Base-by-base conservation (phyloP, 2,113 vertebrate species). In the Alouatta palliata region DNA sequence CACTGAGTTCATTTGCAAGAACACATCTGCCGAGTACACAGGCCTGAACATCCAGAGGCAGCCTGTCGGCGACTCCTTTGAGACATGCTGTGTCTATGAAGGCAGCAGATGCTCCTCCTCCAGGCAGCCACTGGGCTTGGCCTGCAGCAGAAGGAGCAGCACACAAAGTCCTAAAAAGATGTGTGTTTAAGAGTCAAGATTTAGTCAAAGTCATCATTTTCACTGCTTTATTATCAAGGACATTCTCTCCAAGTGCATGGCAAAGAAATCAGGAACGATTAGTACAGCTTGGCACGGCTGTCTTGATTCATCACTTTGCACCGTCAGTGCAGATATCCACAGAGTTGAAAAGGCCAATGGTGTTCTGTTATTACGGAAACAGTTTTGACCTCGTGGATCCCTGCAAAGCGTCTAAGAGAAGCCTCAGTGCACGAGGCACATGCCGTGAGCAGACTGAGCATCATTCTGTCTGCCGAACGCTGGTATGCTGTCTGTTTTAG, bases 41-140 rank as follows among this genome's bases (percentile, higher is more conserved):
- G 25, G n/a, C 45, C 76, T n/a, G 21, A 61, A 21, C 0, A 1
- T 40, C 54, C 71, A n/a, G 37, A 20, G 45, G 21, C 8, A 8
- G 21, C 7, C 47, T 76, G 54, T 14, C 13, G 19, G 32, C 13
- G 43, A 54, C 32, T 32, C 47, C 54, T 20, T 13, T 3, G 11
- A 27, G 21, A 32, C 45, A 27, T 1, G 2, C 32, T 2, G 3
- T 13, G 23, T 32, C 25, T 54, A 2, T 0, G 32, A 21, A 49
- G 43, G 3, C 8, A 17, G 0, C 68, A 21, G 23, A 40, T 47
- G 37, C 47, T 56, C 32, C n/a, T 71, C 61, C 61, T 47, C 30
- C 16, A 8, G 16, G 21, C 13, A 47, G n/a, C 43, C 82, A 21
- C 75, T 1, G 1, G 35, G 35, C 23, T 27, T 17, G 6, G 4